Conservation (phyloP, 2,113 vertebrate genomes). For the Corythornis vintsioides region DNA sequence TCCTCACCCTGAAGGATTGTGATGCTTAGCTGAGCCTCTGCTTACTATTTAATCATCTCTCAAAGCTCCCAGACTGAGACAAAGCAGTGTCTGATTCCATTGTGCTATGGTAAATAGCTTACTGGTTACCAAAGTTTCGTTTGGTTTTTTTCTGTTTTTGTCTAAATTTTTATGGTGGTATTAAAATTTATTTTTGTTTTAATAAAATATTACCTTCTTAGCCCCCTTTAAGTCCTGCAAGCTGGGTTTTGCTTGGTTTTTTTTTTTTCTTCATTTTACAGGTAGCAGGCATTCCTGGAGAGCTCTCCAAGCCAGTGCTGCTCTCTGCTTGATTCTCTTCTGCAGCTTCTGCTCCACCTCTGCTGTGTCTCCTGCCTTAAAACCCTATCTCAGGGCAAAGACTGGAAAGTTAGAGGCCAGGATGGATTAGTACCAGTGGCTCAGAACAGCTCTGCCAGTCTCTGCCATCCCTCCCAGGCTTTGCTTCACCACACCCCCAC, state of each 20-base stretch:
- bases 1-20: neutral
- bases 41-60: neutral
- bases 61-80: neutral
- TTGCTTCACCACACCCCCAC: neutral
- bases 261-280: neutral
- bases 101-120: neutral
- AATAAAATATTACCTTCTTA: constrained; percentile 19
- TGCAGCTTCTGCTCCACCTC: neutral
- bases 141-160: neutral
- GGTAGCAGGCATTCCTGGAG: neutral
- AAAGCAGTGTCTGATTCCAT: neutral
- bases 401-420: neutral
- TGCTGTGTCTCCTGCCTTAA: neutral
- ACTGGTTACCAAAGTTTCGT: neutral
- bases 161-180: neutral
- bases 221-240: neutral
- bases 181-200: neutral
- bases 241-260: neutral
- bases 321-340: neutral
- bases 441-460: neutral
- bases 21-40: neutral
- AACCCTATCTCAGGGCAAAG: neutral
- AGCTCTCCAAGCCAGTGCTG: neutral
- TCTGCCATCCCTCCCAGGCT: accelerated
- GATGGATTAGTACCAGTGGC: neutral